Evolutionary conservation across 2,113 vertebrate genomes (phyloP).

Genomic region (Meleagris gallopavo): DNA sequence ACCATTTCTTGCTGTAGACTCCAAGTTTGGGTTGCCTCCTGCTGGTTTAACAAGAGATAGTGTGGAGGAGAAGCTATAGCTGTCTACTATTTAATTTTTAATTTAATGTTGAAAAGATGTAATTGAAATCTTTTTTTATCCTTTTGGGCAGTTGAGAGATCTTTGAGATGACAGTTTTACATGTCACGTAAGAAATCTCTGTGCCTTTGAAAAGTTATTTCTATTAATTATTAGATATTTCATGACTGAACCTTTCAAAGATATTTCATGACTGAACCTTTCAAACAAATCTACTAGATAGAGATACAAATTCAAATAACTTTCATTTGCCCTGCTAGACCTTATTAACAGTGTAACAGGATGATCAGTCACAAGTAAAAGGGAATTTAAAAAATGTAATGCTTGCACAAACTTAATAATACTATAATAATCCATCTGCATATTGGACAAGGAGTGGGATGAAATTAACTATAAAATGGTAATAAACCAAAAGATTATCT

Average conservation of each 20-base stretch:
- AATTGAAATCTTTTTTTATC: neutral
- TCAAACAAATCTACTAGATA: neutral
- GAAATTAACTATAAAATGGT: conserved; percentile 16
- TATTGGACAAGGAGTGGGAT: neutral
- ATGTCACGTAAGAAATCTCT: neutral
- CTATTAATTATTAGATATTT: neutral
- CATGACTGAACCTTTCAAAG: neutral
- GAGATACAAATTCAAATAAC: neutral
- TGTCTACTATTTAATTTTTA: neutral
- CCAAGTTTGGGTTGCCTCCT: neutral
- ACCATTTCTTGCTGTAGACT: neutral
- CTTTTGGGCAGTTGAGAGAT: neutral
- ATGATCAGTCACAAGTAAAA: conserved; percentile 38
- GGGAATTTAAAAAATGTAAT: neutral
- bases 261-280: neutral
- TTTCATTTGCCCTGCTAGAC: neutral
- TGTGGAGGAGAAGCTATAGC: neutral
- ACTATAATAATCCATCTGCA: neutral
- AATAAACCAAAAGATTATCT: conserved; percentile 26
- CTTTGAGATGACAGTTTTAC: neutral
- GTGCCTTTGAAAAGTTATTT: neutral
- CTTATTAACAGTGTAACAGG: conserved; percentile 21
- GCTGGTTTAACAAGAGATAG: neutral
- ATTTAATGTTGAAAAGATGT: neutral
- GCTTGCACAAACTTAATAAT: conserved; percentile 37